Base-by-base conservation (phyloP, 2,113 vertebrate species). In the Sphaerodactylus townsendi region DNA sequence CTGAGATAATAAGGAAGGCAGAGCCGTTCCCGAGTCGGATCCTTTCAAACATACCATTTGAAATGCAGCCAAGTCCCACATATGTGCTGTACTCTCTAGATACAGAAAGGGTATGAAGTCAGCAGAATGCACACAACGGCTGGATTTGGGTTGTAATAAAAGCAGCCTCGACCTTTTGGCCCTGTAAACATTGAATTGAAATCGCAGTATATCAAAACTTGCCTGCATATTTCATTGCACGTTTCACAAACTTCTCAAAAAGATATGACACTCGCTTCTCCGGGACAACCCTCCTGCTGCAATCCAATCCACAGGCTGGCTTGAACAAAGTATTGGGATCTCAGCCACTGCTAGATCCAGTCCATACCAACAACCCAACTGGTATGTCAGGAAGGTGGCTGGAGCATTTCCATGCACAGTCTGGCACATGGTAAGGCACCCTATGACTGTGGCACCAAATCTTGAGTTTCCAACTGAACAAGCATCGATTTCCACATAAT, bases 61-160 rank as follows among this genome's bases (percentile, higher is more conserved):
- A 94, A 95, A 90, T 72, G 70, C 3, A 87, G 86, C 89, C 93
- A 96, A 91, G 50, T 86, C 84, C 88, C 87, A 87, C 79, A 77
- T 87, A 69, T 87, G 84, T 76, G 75, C 83, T 79, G 46, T 75
- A 33, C 71, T 93, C 41, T 77, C 9, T 66, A 48, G 62, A 84
- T 14, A 48, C 33, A 84, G 78, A 91, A 84, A 59, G 81, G 73
- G 68, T 79, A 78, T 35, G 53, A 89, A 91, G 70, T 94, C 90
- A 94, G 87, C 89, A 94, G 91, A 89, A 90, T 80, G 74, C 78
- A 88, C 44, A 91, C 21, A 81, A 69, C 35, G 46, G 3, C 23
- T 85, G 50, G 48, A 74, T 71, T 91, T 93, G 78, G 93, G 64
- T 46, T 89, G 75, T 1, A 3, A 87, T 85, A 88, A 87, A 91